phyloP scores from a whole-genome alignment of 92 coral and sea anemone species.

The Epizoanthus fatuus region DNA sequence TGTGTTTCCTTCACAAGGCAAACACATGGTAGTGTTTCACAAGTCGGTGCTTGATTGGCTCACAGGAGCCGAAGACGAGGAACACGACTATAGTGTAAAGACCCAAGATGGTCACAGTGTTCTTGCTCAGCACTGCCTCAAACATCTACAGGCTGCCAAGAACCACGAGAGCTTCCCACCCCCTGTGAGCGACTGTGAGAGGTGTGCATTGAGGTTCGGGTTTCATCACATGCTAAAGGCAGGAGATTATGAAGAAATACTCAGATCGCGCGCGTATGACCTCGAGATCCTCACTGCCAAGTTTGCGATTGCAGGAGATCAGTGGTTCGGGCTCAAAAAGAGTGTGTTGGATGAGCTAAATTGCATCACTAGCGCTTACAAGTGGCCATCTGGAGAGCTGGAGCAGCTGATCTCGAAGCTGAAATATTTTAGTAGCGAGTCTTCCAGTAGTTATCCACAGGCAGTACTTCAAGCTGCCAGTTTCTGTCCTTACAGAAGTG shows the following conservation, averaged over 20 bases:
- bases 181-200: background rate
- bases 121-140: conserved; percentile 8
- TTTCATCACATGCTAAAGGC: background rate
- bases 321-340: background rate
- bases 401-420: conserved; percentile 14
- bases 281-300: conserved; percentile 18
- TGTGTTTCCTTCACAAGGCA: conserved; percentile 39
- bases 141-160: background rate
- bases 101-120: conserved; percentile 12
- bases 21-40: conserved; percentile 46
- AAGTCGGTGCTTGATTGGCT: conserved; percentile 54
- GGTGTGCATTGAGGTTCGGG: too few species aligned
- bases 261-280: background rate
- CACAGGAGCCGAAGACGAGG: background rate
- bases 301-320: background rate
- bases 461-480: conserved; percentile 11
- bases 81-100: conserved; percentile 17
- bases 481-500: conserved; percentile 2
- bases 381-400: background rate
- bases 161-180: background rate
- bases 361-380: background rate
- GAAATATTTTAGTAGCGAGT: background rate
- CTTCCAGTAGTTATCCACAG: background rate
- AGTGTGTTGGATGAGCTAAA: background rate
- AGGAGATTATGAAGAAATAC: background rate